Conservation (phyloP, 2,113 vertebrate genomes). For the Poicephalus meyeri region DNA sequence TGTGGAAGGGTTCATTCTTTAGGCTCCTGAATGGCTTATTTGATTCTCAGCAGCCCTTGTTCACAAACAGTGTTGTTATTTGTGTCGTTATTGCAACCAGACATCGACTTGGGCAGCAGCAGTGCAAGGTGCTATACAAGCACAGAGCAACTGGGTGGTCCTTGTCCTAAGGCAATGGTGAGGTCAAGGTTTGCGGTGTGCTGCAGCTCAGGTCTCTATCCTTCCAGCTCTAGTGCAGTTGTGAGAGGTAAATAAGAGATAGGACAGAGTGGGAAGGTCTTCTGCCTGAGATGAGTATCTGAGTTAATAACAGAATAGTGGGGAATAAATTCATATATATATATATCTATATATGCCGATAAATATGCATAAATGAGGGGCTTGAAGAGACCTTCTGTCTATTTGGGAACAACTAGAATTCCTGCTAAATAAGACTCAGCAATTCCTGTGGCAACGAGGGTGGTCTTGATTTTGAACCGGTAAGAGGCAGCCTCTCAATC, state of each 20-base stretch:
- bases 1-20: neutral
- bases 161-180: neutral
- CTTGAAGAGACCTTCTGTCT: neutral
- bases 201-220: neutral
- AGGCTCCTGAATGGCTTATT: neutral
- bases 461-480: slow-evolving; percentile 50
- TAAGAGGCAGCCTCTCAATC: neutral
- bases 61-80: neutral
- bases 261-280: neutral
- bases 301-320: neutral
- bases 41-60: neutral
- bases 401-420: neutral
- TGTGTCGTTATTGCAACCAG: neutral
- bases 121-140: neutral
- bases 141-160: neutral
- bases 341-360: neutral
- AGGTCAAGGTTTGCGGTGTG: neutral
- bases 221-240: neutral
- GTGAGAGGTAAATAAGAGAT: neutral
- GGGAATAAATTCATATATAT: neutral
- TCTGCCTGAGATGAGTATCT: neutral
- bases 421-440: neutral
- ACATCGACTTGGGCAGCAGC: neutral
- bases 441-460: slow-evolving; percentile 15
- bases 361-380: neutral